These are phyloP conservation scores for Lycodopsis pacificus DNA, from an alignment of 2,797 vertebrate species.

Conservation along the genomic window DNA sequence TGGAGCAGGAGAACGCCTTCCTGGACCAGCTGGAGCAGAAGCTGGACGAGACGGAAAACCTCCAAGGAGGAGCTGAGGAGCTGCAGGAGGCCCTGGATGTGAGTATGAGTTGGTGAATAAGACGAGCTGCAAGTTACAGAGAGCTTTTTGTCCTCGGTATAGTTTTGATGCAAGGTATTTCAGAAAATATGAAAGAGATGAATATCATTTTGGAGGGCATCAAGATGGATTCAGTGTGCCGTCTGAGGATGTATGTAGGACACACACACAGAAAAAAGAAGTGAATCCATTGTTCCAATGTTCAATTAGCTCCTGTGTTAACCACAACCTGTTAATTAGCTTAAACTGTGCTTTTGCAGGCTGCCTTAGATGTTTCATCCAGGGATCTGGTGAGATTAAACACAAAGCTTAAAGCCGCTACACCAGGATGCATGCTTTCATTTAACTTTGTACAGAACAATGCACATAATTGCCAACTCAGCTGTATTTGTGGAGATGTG, in stretches of 20 bases:
- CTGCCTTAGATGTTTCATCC: slow-evolving; percentile 3
- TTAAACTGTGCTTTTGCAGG: slow-evolving; percentile 14
- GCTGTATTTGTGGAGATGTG: slow-evolving; percentile 20
- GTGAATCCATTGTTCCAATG: background rate
- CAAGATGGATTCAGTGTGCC: background rate
- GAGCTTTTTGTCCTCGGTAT: too few relatives aligned
- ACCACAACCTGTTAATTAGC: slow-evolving; percentile 11
- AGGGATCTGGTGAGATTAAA: slow-evolving; percentile 37
- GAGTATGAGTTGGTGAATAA: slow-evolving; percentile 70
- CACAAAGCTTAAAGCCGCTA: slow-evolving; percentile 19
- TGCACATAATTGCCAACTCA: slow-evolving; percentile 39
- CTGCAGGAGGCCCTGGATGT: slow-evolving; percentile 91
- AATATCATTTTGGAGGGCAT: too few relatives aligned
- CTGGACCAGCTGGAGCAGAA: slow-evolving; percentile 92
- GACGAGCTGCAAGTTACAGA: background rate
- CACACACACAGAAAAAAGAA: background rate
- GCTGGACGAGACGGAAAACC: slow-evolving; percentile 90
- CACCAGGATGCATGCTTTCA: slow-evolving; percentile 2
- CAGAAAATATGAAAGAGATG: background rate
- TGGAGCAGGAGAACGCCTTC: slow-evolving; percentile 94
- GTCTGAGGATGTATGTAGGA: background rate
- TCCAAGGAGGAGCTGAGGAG: slow-evolving; percentile 90
- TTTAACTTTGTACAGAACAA: slow-evolving; percentile 8
- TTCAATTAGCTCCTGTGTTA: background rate
- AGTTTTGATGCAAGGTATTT: too few relatives aligned